Percentiles rank a stretch among this genome's conserved stretches.
Conservation (phyloP, 2,113 vertebrate species). For the Regulus satrapa region DNA sequence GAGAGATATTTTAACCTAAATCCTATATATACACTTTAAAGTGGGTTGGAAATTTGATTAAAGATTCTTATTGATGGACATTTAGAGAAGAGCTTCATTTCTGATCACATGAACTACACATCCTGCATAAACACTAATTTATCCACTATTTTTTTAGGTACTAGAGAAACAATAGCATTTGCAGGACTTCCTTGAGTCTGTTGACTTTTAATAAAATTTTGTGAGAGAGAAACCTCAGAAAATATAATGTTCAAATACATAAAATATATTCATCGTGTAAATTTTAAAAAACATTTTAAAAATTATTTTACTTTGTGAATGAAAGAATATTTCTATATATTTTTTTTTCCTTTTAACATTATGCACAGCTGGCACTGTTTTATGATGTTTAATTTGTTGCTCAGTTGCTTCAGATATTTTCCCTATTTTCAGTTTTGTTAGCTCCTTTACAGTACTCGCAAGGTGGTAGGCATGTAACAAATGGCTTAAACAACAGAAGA, state of each 20-base stretch:
- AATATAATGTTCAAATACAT: background rate
- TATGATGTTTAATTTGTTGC: background rate
- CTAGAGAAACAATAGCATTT: background rate
- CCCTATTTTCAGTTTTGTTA: background rate
- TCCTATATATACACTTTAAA: background rate
- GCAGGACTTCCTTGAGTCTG: accelerated
- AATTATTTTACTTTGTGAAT: background rate
- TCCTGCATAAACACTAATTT: background rate
- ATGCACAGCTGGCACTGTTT: background rate
- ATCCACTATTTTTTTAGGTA: background rate
- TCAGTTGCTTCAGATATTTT: background rate
- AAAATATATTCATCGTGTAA: background rate
- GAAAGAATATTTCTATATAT: background rate
- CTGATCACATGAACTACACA: background rate
- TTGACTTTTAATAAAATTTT: background rate
- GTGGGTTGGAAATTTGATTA: background rate
- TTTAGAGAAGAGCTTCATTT: background rate
- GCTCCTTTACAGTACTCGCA: background rate
- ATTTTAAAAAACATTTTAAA: background rate
- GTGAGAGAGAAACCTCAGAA: background rate
- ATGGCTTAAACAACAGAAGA: background rate
- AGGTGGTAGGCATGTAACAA: background rate
- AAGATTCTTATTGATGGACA: background rate
- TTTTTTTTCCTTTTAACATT: background rate
- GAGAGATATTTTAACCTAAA: background rate